A percentile compares a stretch with the other conserved stretches of the same genome.
These are phyloP conservation scores for Oxyscelio sp. DNA, from an alignment of 2,888 invertebrate genomes.

Conservation along the genomic window DNA sequence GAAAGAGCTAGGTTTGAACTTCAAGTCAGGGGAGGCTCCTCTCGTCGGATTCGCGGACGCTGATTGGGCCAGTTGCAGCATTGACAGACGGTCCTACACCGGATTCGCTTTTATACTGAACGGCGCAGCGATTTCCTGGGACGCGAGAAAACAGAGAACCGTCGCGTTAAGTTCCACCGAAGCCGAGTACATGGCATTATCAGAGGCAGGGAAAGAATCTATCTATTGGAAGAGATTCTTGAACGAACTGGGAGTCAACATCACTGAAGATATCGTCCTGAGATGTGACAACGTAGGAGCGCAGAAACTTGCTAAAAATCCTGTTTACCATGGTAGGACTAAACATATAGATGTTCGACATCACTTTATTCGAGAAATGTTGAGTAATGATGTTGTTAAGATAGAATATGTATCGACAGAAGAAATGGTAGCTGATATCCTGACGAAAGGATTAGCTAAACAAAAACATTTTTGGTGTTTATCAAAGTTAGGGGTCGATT, in stretches of 20 bases:
- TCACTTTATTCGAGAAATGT: constrained; percentile 5
- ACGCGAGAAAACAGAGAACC: background rate
- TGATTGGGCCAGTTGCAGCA: background rate
- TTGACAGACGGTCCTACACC: background rate
- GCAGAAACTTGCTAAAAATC: constrained; percentile 5
- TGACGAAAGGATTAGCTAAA: constrained; percentile 17
- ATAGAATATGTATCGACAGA: background rate
- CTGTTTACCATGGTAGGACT: background rate
- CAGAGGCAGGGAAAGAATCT: background rate
- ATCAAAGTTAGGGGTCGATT: background rate
- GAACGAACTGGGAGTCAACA: no score
- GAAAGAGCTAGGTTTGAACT: no score
- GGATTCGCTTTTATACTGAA: no score
- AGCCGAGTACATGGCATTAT: no score
- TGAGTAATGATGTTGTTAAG: background rate
- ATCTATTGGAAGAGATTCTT: constrained; percentile 1
- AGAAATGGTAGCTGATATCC: constrained; percentile 15
- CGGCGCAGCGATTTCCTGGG: no score
- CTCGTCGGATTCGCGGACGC: no score
- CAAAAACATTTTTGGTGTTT: constrained; percentile 1
- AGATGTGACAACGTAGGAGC: constrained; percentile 4
- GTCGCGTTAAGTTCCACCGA: no score
- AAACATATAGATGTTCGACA: constrained; percentile 21
- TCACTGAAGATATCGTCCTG: background rate
- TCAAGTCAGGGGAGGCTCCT: no score